Evolutionary conservation across 2,113 vertebrate genomes (phyloP).

Genomic region (Sclerurus mexicanus): DNA sequence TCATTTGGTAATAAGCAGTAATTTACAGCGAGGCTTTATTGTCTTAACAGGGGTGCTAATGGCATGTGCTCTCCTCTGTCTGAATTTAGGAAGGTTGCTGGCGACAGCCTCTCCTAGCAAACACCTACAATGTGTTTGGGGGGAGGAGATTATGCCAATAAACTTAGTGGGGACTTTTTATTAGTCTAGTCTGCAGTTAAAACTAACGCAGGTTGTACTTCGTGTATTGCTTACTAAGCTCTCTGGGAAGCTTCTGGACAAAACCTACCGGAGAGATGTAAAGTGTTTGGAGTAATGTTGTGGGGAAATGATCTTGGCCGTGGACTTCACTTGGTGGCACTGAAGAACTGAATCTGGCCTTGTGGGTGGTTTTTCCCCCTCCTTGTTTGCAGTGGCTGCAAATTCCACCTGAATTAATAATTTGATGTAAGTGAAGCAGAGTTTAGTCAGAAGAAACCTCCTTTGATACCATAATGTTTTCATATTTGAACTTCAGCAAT

Average conservation of each 20-base stretch:
- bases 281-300: not conserved
- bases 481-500: not conserved
- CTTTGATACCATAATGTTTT: not conserved
- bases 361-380: not conserved
- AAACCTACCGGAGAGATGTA: not conserved
- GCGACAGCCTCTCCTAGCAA: not conserved
- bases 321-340: not conserved
- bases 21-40: constrained; percentile 11
- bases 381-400: not conserved
- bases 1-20: constrained; percentile 53
- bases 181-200: not conserved
- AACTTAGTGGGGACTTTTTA: not conserved
- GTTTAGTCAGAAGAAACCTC: not conserved
- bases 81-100: constrained; percentile 19
- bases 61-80: not conserved
- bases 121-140: not conserved
- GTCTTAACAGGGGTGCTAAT: constrained; percentile 42
- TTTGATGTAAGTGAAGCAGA: not conserved
- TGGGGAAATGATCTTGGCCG: not conserved
- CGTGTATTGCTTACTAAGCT: not conserved
- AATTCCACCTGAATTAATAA: not conserved
- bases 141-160: not conserved
- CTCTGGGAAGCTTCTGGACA: not conserved
- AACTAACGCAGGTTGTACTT: not conserved
- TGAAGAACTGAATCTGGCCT: not conserved